Evolutionary conservation across 1,140 invertebrate species (phyloP).

Genomic region (Atta cephalotes): DNA sequence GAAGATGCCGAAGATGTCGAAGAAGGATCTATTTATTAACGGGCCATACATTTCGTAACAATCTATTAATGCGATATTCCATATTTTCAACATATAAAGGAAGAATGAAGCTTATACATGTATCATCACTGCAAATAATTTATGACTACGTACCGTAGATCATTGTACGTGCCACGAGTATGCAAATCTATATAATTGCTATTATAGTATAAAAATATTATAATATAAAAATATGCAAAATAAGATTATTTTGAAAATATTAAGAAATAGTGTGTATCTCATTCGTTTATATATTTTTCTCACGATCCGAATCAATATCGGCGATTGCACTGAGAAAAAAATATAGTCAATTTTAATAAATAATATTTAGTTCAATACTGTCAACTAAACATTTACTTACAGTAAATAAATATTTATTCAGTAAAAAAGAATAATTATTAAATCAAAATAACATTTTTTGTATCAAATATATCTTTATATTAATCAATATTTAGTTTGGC

Average conservation of each 20-base stretch:
- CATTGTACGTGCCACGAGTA: not conserved
- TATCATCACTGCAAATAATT: not conserved
- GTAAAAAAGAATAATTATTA: too few relatives aligned
- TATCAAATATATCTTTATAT: too few relatives aligned
- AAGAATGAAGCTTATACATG: not conserved
- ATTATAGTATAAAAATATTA: not conserved
- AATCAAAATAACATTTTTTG: too few relatives aligned
- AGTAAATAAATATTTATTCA: too few relatives aligned
- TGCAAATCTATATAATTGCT: not conserved
- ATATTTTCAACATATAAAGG: not conserved
- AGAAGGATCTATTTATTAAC: slow-evolving; percentile 1
- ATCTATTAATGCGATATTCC: not conserved
- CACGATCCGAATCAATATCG: not conserved
- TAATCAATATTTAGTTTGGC: too few relatives aligned
- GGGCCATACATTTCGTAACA: not conserved
- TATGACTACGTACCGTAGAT: not conserved
- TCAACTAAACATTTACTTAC: too few relatives aligned
- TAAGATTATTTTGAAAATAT: not conserved
- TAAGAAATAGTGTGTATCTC: not conserved
- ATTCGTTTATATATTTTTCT: slow-evolving; percentile 1
- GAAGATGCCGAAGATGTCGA: not conserved
- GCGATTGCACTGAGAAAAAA: not conserved
- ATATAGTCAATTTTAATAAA: too few relatives aligned
- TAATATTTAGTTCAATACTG: too few relatives aligned
- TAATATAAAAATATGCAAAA: not conserved